Conservation (phyloP, 2,113 vertebrate genomes). For the Microtus pennsylvanicus region DNA sequence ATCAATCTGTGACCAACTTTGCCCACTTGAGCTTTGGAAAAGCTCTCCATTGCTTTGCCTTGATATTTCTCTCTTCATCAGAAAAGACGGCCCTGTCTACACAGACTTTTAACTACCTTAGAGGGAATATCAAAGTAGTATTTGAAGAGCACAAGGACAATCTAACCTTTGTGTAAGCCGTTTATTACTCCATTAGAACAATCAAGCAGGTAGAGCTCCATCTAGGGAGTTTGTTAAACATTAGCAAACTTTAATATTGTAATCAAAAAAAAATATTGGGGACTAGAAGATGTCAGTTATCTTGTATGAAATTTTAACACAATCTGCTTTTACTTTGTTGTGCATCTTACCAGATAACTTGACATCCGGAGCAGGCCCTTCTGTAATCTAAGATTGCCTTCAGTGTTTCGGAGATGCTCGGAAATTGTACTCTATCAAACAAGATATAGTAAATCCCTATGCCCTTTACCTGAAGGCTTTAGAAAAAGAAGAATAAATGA, state of each 20-base stretch:
- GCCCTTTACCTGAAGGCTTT: not conserved
- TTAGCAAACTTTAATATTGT: not conserved
- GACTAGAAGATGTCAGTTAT: not conserved
- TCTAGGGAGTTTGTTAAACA: not conserved
- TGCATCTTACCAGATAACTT: accelerated
- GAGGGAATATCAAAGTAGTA: not conserved
- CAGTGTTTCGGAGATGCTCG: not conserved
- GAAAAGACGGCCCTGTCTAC: not conserved
- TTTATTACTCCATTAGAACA: constrained; percentile 29
- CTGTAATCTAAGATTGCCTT: not conserved
- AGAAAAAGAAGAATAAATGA: not conserved
- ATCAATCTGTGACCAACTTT: not conserved
- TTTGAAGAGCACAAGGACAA: not conserved
- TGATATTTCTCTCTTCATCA: not conserved
- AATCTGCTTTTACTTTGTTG: not conserved
- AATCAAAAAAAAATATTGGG: not conserved
- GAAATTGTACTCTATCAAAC: not conserved
- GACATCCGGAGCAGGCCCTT: not conserved
- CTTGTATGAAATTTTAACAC: not conserved
- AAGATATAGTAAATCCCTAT: not conserved
- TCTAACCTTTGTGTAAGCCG: not conserved
- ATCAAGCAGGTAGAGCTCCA: not conserved
- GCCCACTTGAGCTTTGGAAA: not conserved
- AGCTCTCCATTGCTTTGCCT: not conserved
- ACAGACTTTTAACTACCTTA: not conserved